Conservation (phyloP, 2,797 vertebrate species). For the Myoxocephalus aenaeus region DNA sequence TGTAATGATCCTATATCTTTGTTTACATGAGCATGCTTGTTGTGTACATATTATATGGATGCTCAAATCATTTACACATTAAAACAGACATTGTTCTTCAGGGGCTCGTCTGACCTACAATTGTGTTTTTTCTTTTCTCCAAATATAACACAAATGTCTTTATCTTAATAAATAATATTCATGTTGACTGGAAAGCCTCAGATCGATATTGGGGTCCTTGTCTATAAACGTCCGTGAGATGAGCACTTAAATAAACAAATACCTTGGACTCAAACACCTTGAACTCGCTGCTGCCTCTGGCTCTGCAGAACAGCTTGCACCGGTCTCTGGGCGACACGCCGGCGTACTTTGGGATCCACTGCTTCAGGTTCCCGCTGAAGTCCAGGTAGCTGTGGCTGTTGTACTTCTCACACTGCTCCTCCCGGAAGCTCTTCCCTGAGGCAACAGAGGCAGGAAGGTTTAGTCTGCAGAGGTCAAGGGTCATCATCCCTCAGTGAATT, state of each 20-base stretch:
- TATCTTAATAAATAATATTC: too few relatives aligned
- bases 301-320: slow-evolving; percentile 95
- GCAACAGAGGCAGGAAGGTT: slow-evolving; percentile 3
- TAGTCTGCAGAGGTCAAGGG: background rate
- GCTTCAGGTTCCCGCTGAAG: slow-evolving; percentile 85
- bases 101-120: too few relatives aligned
- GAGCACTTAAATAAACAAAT: slow-evolving; percentile 4
- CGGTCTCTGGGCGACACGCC: slow-evolving; percentile 94
- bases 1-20: too few relatives aligned
- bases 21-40: too few relatives aligned
- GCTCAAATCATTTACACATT: too few relatives aligned
- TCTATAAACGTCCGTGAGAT: background rate
- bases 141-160: too few relatives aligned
- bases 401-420: slow-evolving; percentile 96
- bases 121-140: too few relatives aligned
- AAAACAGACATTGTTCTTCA: too few relatives aligned
- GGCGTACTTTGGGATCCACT: slow-evolving; percentile 96
- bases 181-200: background rate
- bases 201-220: background rate
- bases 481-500: background rate
- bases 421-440: slow-evolving; percentile 94
- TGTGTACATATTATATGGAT: too few relatives aligned
- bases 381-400: slow-evolving; percentile 90
- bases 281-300: slow-evolving; percentile 91
- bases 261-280: slow-evolving; percentile 98